A percentile compares a stretch with the other conserved stretches of the same genome.
Evolutionary conservation across 1,140 invertebrate species (phyloP).

Genomic region (Macrosteles quadrilineatus): DNA sequence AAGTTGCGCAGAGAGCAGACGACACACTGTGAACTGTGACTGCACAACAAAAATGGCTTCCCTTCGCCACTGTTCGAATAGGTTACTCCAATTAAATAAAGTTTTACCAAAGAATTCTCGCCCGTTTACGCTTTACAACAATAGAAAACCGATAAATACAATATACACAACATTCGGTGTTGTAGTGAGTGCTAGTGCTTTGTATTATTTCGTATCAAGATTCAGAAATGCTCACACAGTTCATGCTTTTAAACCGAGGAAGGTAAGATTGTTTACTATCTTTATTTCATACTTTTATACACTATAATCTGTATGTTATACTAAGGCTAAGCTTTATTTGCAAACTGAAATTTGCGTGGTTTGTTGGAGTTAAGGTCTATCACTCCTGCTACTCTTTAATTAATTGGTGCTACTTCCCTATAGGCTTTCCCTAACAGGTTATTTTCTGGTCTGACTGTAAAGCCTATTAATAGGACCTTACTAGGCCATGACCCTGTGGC

Average conservation of each 20-base stretch:
- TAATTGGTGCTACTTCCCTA: too few relatives aligned
- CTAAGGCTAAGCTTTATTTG: too few relatives aligned
- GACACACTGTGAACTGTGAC: too few relatives aligned
- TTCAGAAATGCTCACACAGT: slow-evolving; percentile 21
- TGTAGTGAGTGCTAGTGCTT: neutral
- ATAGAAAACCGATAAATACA: neutral
- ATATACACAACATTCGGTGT: slow-evolving; percentile 10
- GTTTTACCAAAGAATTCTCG: neutral
- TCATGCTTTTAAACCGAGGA: slow-evolving; percentile 22
- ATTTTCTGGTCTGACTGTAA: too few relatives aligned
- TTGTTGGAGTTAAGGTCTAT: too few relatives aligned
- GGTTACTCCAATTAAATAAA: slow-evolving; percentile 3
- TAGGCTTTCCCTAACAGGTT: too few relatives aligned
- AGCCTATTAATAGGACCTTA: too few relatives aligned
- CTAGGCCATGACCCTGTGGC: too few relatives aligned
- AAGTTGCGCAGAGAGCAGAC: too few relatives aligned
- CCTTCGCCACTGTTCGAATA: neutral
- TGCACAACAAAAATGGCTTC: slow-evolving; percentile 14
- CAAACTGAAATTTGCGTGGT: too few relatives aligned
- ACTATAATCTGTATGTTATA: too few relatives aligned
- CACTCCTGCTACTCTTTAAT: too few relatives aligned
- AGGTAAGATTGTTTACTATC: neutral
- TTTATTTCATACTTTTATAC: neutral
- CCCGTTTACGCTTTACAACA: neutral
- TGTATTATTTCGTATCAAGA: slow-evolving; percentile 16